Evolutionary conservation across 2,113 vertebrate genomes (phyloP), one percentile per base, ranked within the genome.

Genomic region (Mastomys natalensis): DNA sequence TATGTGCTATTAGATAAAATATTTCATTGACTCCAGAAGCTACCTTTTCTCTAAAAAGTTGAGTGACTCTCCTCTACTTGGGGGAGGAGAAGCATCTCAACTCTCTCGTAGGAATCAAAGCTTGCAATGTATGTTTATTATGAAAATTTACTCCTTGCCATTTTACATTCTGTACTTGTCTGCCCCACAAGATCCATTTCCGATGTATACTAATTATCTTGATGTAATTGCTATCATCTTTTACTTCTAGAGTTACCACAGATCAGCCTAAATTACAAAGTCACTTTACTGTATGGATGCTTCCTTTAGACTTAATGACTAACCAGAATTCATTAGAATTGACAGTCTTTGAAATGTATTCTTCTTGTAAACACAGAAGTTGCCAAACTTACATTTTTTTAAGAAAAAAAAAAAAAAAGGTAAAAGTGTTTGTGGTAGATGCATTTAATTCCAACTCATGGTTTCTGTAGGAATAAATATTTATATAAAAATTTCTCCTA

Each of bases 381-480:
- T 90, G 48, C 86, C 73, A 68, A 89, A 48, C 64, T 87, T 87
- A 34, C 51, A 72, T 91, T 80, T 51, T 51, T 51, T 51, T 51
- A 51, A 48, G 9, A 7, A 40, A 73, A 73, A 73, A 40, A 21
- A 40, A 37, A 15, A 94, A 82, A 68, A 48, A 76, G 64, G 13
- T 94, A 73, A 92, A 64, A 85, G 53, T 87, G 26, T 17, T 81
- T 94, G 26, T 92, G 85, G 4, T 85, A 68, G 34, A 74, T 62
- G 73, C 53, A 60, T 80, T 62, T 80, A 62, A 85, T 74, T 74
- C 48, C 70, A 88, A 74, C 26, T 40, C 43, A 45, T 68, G 40
- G 31, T 94, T 88, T 88, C 45, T 53, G 60, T 48, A 37, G 70
- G 48, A 31, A 85, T 64, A 62, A 43, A 85, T 17, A 34, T 93